A percentile compares a stretch with the other conserved stretches of the same genome.
Evolutionary conservation across 2,113 vertebrate genomes (phyloP).

Genomic region (Taxidea taxus): DNA sequence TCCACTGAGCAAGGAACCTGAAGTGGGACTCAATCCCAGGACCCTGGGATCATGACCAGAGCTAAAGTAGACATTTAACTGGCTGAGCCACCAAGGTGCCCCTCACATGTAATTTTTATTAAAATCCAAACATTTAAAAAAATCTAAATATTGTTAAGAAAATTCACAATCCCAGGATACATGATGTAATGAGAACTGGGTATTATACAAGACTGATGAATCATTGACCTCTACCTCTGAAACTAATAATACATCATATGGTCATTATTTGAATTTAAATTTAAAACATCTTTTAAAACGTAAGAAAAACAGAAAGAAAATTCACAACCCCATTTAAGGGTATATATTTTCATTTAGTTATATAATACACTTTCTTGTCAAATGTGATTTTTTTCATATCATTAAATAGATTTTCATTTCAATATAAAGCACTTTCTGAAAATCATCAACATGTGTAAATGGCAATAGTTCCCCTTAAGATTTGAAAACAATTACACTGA

Average conservation of each 20-base stretch:
- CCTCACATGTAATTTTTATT: background rate
- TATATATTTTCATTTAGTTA: background rate
- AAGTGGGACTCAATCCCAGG: background rate
- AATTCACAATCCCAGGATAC: too few species aligned
- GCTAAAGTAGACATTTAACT: background rate
- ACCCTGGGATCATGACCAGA: background rate
- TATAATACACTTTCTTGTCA: background rate
- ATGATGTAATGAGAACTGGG: too few species aligned
- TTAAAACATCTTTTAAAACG: background rate
- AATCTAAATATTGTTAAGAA: background rate
- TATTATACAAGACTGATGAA: too few species aligned
- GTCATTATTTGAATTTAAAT: background rate
- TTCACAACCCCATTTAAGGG: background rate
- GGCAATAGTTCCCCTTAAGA: background rate
- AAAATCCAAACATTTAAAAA: background rate
- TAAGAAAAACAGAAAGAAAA: background rate
- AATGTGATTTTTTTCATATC: background rate
- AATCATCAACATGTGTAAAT: background rate
- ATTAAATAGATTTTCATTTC: slow-evolving; percentile 39
- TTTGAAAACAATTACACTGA: slow-evolving; percentile 37
- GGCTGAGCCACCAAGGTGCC: too few species aligned
- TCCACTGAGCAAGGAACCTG: background rate
- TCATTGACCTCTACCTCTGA: background rate
- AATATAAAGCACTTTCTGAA: slow-evolving; percentile 1
- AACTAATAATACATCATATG: background rate